Percentiles rank a stretch among this genome's conserved stretches.
These are phyloP conservation scores for Asarcornis scutulata DNA, from an alignment of 2,113 vertebrate species.

Conservation along the genomic window DNA sequence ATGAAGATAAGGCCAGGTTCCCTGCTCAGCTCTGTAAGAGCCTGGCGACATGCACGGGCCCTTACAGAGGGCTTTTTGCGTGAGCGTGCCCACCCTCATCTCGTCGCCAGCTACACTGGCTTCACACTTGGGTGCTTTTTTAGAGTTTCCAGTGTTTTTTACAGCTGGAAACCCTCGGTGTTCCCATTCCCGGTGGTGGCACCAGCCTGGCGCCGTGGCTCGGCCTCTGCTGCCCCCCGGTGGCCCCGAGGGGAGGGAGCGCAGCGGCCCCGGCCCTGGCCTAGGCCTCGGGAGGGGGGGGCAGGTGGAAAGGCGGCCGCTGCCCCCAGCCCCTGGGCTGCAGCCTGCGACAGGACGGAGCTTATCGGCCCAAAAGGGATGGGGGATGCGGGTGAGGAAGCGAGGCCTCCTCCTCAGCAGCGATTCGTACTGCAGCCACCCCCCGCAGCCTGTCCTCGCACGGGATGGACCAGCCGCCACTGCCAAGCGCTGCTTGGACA, in stretches of 20 bases:
- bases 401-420: rapidly evolving
- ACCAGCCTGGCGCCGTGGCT: neutral
- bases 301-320: too few species aligned
- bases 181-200: neutral
- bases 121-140: neutral
- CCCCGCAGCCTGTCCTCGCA: rapidly evolving
- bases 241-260: neutral
- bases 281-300: too few species aligned
- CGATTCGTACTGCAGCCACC: neutral
- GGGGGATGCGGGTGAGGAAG: rapidly evolving
- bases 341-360: neutral
- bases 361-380: too few species aligned
- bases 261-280: too few species aligned
- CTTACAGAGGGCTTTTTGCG: neutral
- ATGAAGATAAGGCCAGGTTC: neutral
- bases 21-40: neutral
- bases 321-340: too few species aligned
- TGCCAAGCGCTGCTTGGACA: too few species aligned
- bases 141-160: neutral
- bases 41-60: neutral
- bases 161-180: neutral
- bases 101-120: neutral
- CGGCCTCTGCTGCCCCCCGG: conserved; percentile 71
- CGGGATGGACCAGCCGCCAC: neutral
- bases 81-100: neutral